These are phyloP conservation scores for Echiichthys vipera DNA, from an alignment of 2,797 vertebrate species.

Conservation along the genomic window DNA sequence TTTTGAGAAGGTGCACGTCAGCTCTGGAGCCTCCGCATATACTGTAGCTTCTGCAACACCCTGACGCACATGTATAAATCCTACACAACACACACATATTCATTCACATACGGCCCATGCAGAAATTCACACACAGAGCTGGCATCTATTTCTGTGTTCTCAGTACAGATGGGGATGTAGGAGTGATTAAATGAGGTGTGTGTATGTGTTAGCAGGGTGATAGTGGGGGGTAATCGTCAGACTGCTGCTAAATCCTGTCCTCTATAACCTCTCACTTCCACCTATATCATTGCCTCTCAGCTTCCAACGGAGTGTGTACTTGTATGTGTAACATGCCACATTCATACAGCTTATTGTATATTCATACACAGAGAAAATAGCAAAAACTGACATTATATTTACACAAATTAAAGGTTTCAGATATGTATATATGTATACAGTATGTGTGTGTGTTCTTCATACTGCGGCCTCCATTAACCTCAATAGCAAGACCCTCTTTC, in stretches of 20 bases:
- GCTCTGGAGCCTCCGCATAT: not conserved
- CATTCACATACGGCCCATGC: conserved; percentile 6
- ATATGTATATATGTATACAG: not conserved
- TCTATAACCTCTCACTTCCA: conserved; percentile 68
- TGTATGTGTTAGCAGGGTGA: conserved; percentile 53
- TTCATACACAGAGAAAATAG: not conserved
- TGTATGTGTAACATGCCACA: conserved; percentile 60
- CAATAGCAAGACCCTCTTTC: conserved; percentile 45
- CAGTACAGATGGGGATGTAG: conserved; percentile 69
- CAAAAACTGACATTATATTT: not conserved
- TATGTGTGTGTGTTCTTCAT: conserved; percentile 1
- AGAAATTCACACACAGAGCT: conserved; percentile 19
- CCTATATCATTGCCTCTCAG: conserved; percentile 69
- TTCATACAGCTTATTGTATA: conserved; percentile 28
- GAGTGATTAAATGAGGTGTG: conserved; percentile 65
- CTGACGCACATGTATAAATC: conserved; percentile 8
- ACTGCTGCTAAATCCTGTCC: conserved; percentile 68
- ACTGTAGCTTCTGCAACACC: not conserved
- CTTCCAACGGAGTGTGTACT: conserved; percentile 54
- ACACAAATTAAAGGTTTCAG: conserved; percentile 1
- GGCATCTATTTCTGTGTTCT: conserved; percentile 48
- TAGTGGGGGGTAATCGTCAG: conserved; percentile 60
- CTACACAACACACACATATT: not conserved
- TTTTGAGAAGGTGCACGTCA: not conserved
- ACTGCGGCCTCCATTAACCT: conserved; percentile 17